A percentile compares a stretch with the other conserved stretches of the same genome.
Conservation (phyloP, 2,113 vertebrate species). For the Platichthys stellatus region DNA sequence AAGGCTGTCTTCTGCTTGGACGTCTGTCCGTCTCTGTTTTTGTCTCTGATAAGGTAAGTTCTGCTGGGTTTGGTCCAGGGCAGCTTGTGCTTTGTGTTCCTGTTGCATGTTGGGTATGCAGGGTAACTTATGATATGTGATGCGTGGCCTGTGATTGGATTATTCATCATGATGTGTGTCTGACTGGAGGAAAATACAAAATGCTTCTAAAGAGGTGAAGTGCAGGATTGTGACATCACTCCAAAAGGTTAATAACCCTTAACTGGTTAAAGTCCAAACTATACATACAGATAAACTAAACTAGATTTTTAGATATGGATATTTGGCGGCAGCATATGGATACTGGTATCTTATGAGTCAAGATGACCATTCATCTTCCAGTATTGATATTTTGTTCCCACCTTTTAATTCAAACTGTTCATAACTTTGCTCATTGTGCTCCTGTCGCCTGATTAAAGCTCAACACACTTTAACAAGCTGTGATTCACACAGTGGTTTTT, state of each 20-base stretch:
- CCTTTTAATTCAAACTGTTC: background rate
- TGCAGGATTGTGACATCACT: too few relatives aligned
- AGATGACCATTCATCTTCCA: too few relatives aligned
- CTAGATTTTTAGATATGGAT: background rate
- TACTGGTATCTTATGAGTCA: too few relatives aligned
- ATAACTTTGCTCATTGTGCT: background rate
- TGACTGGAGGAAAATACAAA: too few relatives aligned
- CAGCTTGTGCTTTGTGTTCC: background rate
- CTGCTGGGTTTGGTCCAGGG: background rate
- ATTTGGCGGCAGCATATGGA: too few relatives aligned
- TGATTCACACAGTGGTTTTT: background rate
- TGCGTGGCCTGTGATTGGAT: too few relatives aligned
- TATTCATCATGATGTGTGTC: too few relatives aligned
- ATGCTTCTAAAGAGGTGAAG: too few relatives aligned
- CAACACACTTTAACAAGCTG: background rate
- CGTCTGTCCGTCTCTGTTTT: conserved; percentile 67
- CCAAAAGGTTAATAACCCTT: too few relatives aligned
- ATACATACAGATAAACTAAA: too few relatives aligned
- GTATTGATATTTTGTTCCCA: too few relatives aligned
- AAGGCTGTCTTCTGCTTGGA: conserved; percentile 61
- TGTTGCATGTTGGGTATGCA: background rate
- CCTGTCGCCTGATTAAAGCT: background rate
- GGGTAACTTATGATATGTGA: background rate
- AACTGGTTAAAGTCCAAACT: too few relatives aligned
- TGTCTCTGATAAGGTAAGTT: conserved; percentile 66